Evolutionary conservation across 2,888 invertebrate species (phyloP).

Genomic region (Alviniconcha strummeri): DNA sequence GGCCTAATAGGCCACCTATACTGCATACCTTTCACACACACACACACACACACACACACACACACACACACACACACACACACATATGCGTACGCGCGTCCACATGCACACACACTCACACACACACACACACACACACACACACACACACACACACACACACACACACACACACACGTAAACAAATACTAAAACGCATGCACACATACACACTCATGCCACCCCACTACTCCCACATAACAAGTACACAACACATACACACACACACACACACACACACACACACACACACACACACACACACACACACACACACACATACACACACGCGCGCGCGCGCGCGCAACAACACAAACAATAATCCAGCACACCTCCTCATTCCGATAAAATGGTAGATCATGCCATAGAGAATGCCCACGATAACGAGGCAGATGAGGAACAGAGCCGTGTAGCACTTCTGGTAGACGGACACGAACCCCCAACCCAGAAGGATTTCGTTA

Average conservation of each 20-base stretch:
- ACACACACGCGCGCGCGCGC: background rate
- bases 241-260: no score
- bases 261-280: no score
- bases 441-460: conserved; percentile 68
- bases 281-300: background rate
- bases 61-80: conserved; percentile 22
- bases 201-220: background rate
- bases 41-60: conserved; percentile 20
- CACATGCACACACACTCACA: background rate
- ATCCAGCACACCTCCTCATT: conserved; percentile 37
- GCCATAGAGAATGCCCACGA: conserved; percentile 69
- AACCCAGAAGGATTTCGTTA: conserved; percentile 50
- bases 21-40: background rate
- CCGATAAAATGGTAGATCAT: conserved; percentile 68
- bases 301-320: background rate
- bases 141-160: conserved; percentile 15
- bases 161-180: background rate
- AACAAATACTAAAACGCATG: background rate
- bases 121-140: background rate
- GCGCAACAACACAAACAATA: background rate
- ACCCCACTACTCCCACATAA: background rate
- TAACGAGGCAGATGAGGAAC: conserved; percentile 67
- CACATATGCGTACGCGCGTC: background rate
- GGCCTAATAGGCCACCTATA: no score
- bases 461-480: conserved; percentile 55